Conservation (phyloP, 2,797 vertebrate genomes). For the Bradypus variegatus region DNA sequence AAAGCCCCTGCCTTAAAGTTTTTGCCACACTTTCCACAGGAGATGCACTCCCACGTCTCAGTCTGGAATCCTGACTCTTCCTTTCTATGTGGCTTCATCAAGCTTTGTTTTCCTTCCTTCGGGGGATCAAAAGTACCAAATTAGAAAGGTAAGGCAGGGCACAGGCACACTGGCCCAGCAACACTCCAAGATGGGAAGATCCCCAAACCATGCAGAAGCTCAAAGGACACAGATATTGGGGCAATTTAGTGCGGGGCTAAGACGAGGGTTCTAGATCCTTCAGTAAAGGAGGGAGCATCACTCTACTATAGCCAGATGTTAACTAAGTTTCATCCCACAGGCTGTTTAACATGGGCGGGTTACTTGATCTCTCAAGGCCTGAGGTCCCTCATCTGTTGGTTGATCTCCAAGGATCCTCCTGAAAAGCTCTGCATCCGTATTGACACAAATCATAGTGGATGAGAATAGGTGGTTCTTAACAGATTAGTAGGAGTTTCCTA, state of each 20-base stretch:
- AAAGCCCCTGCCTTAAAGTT: not conserved
- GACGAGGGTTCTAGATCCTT: not conserved
- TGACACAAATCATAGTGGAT: not conserved
- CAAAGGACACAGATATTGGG: not conserved
- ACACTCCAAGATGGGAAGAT: not conserved
- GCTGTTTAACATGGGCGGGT: not conserved
- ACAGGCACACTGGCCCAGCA: not conserved
- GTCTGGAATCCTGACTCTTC: not conserved
- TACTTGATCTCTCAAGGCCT: not conserved
- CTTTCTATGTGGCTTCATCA: not conserved
- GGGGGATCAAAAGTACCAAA: not conserved
- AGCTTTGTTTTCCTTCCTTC: not conserved
- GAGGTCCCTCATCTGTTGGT: not conserved
- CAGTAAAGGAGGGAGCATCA: not conserved
- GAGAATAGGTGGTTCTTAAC: not conserved
- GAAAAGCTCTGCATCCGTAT: not conserved
- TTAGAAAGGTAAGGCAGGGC: not conserved
- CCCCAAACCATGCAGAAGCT: not conserved
- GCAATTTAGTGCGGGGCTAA: not conserved
- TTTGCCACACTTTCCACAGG: accelerated
- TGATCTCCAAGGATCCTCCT: not conserved
- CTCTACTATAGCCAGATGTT: not conserved
- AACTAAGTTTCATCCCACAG: not conserved
- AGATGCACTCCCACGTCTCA: not conserved
- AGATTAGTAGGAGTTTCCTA: not conserved